Evolutionary conservation across 2,797 vertebrate species (phyloP), one percentile per base, ranked within the genome.

Genomic region (Varecia variegata): DNA sequence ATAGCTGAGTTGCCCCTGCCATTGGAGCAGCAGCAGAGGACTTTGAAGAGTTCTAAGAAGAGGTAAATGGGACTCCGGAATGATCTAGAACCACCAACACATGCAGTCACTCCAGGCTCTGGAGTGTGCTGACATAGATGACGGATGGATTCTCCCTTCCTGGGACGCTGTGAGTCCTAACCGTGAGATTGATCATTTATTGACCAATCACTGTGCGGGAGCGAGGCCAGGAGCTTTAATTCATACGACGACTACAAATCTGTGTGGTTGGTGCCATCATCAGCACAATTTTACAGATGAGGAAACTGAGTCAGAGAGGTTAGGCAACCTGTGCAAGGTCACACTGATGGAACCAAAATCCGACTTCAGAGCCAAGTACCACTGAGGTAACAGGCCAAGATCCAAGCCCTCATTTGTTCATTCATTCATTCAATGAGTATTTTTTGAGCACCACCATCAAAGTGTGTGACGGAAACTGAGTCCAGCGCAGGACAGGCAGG

Each of bases 91-190:
- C 54, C 45, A 38, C 47, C 38, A 10, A 27, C 12, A 2, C 7
- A 1, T 40, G 80, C 7, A 35, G 52, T 13, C 52, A 68, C 47
- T 65, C 40, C 79, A 40, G 7, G 58, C 52, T 93, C 77, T 1
- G 4, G 2, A 58, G 54, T 20, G n/a, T 56, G 25, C 18, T 21
- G 25, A 20, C 8, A 9, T 52, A 13, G 58, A 13, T 0, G 0
- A 6, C 30, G 35, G 17, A 8, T 47, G n/a, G 56, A 43, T 12
- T 60, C 18, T 17, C 10, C n/a, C 56, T 54, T 73, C 45, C 84
- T n/a, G 10, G 18, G 68, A 94, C 56, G 43, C 68, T 27, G 17
- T 30, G 54, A 7, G 71, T 18, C 17, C 15, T n/a, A 50, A 32
- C 40, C 20, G 2, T 2, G 5, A 87, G 68, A 30, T 23, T 6